These are phyloP conservation scores for Uloborus diversus DNA, from an alignment of 1,140 invertebrate species.

Conservation along the genomic window DNA sequence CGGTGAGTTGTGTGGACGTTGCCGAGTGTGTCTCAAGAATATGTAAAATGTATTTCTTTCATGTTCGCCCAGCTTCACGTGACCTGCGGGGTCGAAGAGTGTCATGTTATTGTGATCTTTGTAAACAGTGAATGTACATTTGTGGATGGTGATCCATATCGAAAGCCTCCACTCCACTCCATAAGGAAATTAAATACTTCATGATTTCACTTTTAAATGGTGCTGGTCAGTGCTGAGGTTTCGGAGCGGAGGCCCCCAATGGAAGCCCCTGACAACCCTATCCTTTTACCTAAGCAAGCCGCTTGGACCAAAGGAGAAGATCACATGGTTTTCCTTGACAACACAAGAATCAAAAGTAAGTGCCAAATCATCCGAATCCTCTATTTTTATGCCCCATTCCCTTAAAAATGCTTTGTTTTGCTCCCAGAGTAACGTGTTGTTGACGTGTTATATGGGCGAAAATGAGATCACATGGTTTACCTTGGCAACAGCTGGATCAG, in stretches of 20 bases:
- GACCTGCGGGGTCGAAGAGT: slow-evolving; percentile 17
- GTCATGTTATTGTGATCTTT: background rate
- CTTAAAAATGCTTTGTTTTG: background rate
- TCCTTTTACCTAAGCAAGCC: slow-evolving; percentile 63
- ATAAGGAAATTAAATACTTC: slow-evolving; percentile 6
- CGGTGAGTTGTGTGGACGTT: background rate
- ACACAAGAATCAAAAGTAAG: slow-evolving; percentile 77
- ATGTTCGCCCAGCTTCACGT: background rate
- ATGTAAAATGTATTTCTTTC: slow-evolving; percentile 35
- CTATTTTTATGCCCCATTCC: background rate
- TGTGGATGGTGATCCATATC: slow-evolving; percentile 17
- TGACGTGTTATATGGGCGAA: slow-evolving; percentile 20
- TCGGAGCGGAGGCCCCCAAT: slow-evolving; percentile 42
- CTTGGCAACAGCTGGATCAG: slow-evolving; percentile 43
- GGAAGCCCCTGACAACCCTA: slow-evolving; percentile 63
- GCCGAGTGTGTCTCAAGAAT: background rate
- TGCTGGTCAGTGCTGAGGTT: slow-evolving; percentile 51
- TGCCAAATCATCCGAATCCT: slow-evolving; percentile 60
- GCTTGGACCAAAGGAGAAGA: slow-evolving; percentile 77
- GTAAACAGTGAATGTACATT: slow-evolving; percentile 18
- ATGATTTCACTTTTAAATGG: slow-evolving; percentile 54
- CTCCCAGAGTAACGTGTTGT: background rate
- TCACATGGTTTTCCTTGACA: slow-evolving; percentile 77
- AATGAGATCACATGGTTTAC: slow-evolving; percentile 41
- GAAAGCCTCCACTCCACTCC: slow-evolving; percentile 6